Evolutionary conservation across 2,888 invertebrate species (phyloP).

Genomic region (Hecatera dysodea): DNA sequence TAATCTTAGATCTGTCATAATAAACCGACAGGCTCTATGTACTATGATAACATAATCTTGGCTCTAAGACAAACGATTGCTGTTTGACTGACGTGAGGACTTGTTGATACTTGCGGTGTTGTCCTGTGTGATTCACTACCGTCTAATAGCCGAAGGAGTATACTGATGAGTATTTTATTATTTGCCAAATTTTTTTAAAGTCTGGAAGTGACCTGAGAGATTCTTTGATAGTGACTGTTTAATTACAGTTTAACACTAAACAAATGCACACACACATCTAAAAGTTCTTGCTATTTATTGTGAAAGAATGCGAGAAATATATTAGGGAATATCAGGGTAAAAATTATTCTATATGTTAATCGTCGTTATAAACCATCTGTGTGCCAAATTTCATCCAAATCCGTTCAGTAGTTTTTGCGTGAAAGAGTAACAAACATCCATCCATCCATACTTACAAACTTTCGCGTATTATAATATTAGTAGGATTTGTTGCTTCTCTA

Average conservation of each 20-base stretch:
- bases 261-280: not conserved
- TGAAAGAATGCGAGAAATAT: too few species aligned
- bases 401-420: too few species aligned
- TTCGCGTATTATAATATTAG: too few species aligned
- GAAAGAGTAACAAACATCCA: too few species aligned
- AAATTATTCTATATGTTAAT: too few species aligned
- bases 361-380: too few species aligned
- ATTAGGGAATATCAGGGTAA: too few species aligned
- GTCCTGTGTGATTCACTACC: slow-evolving; percentile 40
- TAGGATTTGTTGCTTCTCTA: not conserved
- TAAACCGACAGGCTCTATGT: not conserved
- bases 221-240: slow-evolving; percentile 5
- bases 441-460: too few species aligned
- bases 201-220: slow-evolving; percentile 1
- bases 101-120: slow-evolving; percentile 30
- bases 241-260: not conserved
- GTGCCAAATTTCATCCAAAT: too few species aligned
- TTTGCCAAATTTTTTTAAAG: slow-evolving; percentile 1
- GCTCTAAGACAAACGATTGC: not conserved
- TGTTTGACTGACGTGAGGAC: slow-evolving; percentile 9
- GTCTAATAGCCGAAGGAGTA: not conserved
- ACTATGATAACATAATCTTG: slow-evolving; percentile 40
- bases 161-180: slow-evolving; percentile 25
- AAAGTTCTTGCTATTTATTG: not conserved
- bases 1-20: slow-evolving; percentile 5